Base-by-base conservation (phyloP, 1,140 invertebrate genomes). In the Coelopa frigida region DNA sequence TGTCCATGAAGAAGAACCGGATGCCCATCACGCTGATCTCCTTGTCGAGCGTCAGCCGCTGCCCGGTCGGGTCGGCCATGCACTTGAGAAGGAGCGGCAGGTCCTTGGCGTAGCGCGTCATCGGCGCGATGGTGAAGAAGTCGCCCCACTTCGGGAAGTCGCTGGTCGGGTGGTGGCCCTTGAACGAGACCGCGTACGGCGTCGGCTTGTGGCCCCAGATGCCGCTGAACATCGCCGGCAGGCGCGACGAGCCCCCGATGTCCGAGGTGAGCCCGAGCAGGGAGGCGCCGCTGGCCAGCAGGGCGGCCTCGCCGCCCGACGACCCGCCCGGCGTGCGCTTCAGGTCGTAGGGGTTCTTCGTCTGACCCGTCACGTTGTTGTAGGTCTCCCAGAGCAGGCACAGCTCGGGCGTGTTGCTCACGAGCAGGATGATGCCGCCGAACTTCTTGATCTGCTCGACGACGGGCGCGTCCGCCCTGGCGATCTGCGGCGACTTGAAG, bases 321-420 rank as follows among this genome's bases (percentile, higher is more conserved):
- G 84, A 87, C 12, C 88, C 88, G 1, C 87, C 87, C 14, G 77
- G 68, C 3, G 82, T 88, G 21, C 82, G 73, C 21, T 78, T 78
- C 27, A 78, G 74, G 63, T 95, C 83, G 60, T 95, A 94, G 0
- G 94, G 91, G 71, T 97, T 98, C 51, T 77, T 81, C 0, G 93
- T 92, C 15, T 79, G 72, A 1, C 94, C 94, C 39, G 85, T 88
- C 0, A 94, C 76, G 44, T 83, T 83, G 72, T 97, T 98, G 49
- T 78, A 83, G 0, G 85, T 89, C 68, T 97, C 92, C 80, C 85
- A 92, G 69, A 84, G 87, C 76, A 92, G 75, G 53, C 87, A 91
- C n/a, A 93, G 71, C 65, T 97, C 92, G 3, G 92, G 90, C 1
- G 89, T 86, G 68, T 95, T 97, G 14, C 89, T 94, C 1, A 91